Base-by-base conservation (phyloP, 2,113 vertebrate species). In the Erythrocebus patas region DNA sequence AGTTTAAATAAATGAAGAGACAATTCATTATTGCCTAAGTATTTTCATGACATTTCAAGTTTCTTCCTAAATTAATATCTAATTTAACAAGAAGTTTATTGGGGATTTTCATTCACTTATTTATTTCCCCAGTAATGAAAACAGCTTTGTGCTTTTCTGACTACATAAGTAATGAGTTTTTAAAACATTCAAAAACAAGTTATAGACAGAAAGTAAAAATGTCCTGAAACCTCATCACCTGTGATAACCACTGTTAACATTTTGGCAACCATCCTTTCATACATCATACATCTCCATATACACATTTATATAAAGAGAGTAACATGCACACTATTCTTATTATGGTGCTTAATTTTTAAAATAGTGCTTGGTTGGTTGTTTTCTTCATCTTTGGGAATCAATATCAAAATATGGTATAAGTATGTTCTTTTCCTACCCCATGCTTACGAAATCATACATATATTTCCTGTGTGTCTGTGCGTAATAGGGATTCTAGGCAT, bases 21-120 rank as follows among this genome's bases (percentile, higher is more conserved):
- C n/a, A 55, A 89, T 35, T 94, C 57, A 48, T 20, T 91, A 45
- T 93, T 83, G 91, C 20, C 27, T 81, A 96, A 81, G n/a, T 91
- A 64, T 91, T 93, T 95, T 70, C 48, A 78, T 50, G 61, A 57
- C 25, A 75, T 81, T 91, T 93, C 32, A 96, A 72, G 17, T 91
- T 93, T 95, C 32, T 76, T 52, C 66, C 61, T 80, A 81, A 75
- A 88, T 80, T 68, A 73, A 55, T 40, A 70, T 55, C 79, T 68
- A 94, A 85, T 50, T 78, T 92, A 57, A 61, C 66, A 50, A 96
- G 32, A 86, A 82, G 16, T 68, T 93, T 82, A 48, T 38, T 83
- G 61, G 38, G 10, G 11, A 68, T 86, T 94, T 94, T 95, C 22
- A 95, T 84, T 88, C 23, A 23, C 73, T 72, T 27, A 48, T 30